Evolutionary conservation across 2,888 invertebrate species (phyloP).

Genomic region (Tetragonula carbonaria): DNA sequence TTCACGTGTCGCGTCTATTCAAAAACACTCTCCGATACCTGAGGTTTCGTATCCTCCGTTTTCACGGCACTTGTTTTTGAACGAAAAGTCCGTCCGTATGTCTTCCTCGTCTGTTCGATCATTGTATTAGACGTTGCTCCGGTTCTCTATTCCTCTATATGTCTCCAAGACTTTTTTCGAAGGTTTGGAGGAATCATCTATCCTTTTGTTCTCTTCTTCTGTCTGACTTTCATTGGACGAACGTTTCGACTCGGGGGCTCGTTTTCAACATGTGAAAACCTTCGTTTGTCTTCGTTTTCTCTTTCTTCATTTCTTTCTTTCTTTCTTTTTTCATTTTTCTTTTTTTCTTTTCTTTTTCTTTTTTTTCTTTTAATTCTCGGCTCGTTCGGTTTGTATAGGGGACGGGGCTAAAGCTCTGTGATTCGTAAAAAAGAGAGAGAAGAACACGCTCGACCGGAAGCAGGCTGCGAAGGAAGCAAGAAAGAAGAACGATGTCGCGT

Average conservation of each 20-base stretch:
- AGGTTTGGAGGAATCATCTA: slow-evolving; percentile 39
- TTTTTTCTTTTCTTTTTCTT: background rate
- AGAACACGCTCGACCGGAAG: slow-evolving; percentile 66
- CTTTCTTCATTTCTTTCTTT: slow-evolving; percentile 4
- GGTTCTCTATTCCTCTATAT: background rate
- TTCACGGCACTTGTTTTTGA: slow-evolving; percentile 51
- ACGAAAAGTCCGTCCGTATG: slow-evolving; percentile 32
- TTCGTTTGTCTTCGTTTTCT: background rate
- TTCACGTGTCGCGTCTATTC: slow-evolving; percentile 67
- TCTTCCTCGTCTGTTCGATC: slow-evolving; percentile 28
- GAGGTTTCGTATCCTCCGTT: slow-evolving; percentile 36
- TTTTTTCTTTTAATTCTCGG: background rate
- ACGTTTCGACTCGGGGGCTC: slow-evolving; percentile 34
- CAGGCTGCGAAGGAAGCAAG: slow-evolving; percentile 41
- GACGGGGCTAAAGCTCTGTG: slow-evolving; percentile 70
- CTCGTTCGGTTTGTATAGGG: slow-evolving; percentile 35
- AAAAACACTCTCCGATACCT: slow-evolving; percentile 57
- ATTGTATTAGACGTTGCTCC: slow-evolving; percentile 17
- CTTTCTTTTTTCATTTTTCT: background rate
- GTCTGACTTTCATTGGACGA: slow-evolving; percentile 31
- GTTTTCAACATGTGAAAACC: slow-evolving; percentile 9
- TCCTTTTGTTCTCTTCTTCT: background rate
- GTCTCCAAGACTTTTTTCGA: background rate
- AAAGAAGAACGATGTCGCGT: slow-evolving; percentile 23
- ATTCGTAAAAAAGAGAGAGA: slow-evolving; percentile 68